Evolutionary conservation across 2,113 vertebrate genomes (phyloP).

Genomic region (Pleuronectes platessa): DNA sequence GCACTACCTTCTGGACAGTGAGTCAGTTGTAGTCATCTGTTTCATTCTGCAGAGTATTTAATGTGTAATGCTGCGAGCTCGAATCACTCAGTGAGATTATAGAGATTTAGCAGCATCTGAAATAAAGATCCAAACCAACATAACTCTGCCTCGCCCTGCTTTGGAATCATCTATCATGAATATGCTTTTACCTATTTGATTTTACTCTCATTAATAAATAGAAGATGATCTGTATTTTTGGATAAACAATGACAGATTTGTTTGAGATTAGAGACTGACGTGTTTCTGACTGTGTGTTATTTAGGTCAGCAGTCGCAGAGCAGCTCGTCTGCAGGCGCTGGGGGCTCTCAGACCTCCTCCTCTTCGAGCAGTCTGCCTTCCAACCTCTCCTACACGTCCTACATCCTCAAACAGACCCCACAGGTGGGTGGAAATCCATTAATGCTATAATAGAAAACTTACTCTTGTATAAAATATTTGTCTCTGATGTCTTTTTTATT

Average conservation of each 20-base stretch:
- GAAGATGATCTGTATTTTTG: constrained; percentile 3
- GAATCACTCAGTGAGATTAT: constrained; percentile 9
- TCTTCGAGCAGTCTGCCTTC: constrained; percentile 88
- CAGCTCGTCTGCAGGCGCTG: constrained; percentile 71
- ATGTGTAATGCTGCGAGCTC: not conserved
- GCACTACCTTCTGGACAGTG: constrained; percentile 23
- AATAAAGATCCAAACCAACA: constrained; percentile 15
- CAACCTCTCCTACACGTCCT: constrained; percentile 96
- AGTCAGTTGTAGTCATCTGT: constrained; percentile 33
- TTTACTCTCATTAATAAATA: not conserved
- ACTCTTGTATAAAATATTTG: not conserved
- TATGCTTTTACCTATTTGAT: constrained; percentile 18
- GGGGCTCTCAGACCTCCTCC: constrained; percentile 81
- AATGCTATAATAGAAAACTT: not conserved
- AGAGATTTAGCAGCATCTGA: constrained; percentile 15
- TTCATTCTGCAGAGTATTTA: constrained; percentile 17
- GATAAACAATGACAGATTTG: constrained; percentile 21
- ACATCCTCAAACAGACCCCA: constrained; percentile 97
- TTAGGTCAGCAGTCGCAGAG: constrained; percentile 89
- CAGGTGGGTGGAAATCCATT: constrained; percentile 72
- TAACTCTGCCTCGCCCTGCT: not conserved
- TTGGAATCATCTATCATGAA: not conserved
- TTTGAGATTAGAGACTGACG: constrained; percentile 20
- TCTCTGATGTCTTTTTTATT: not conserved
- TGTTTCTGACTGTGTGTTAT: constrained; percentile 61